phyloP scores from a whole-genome alignment of 2,113 vertebrate genomes.

The mouse (Mus musculus) region DNA sequence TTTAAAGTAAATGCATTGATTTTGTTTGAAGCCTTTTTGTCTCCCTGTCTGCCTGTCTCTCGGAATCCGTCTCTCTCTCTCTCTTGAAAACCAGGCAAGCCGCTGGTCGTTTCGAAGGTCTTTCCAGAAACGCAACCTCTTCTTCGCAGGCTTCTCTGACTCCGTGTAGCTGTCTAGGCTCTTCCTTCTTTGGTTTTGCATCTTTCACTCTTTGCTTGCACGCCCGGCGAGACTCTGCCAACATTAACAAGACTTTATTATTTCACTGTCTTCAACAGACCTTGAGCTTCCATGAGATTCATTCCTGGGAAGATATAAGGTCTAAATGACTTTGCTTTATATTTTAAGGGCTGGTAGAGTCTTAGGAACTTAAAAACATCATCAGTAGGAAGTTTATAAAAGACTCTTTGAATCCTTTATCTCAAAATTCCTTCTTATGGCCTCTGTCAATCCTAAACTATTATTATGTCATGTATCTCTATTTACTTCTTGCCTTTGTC shows the following conservation, averaged over 20 bases:
- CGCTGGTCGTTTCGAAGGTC: not conserved
- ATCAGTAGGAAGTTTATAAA: not conserved
- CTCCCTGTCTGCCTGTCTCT: not conserved
- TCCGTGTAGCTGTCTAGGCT: not conserved
- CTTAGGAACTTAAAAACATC: not conserved
- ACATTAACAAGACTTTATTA: not conserved
- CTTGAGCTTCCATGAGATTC: not conserved
- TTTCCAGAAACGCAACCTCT: not conserved
- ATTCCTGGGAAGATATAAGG: constrained; percentile 15
- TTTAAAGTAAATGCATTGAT: not conserved
- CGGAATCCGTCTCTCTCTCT: not conserved
- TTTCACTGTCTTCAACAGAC: not conserved
- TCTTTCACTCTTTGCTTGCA: not conserved
- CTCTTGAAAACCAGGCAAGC: not conserved
- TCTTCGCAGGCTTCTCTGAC: not conserved
- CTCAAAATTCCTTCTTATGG: not conserved
- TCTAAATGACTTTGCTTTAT: constrained; percentile 36
- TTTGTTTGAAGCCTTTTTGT: not conserved
- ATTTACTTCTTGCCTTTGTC: not conserved
- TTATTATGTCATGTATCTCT: not conserved
- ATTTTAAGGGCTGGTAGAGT: constrained; percentile 6
- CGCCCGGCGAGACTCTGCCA: not conserved
- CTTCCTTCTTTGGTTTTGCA: not conserved
- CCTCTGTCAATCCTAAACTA: not conserved
- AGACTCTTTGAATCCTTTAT: not conserved